A percentile compares a stretch with the other conserved stretches of the same genome.
These are phyloP conservation scores for Phoxinus phoxinus DNA, from an alignment of 2,113 vertebrate genomes.

Conservation along the genomic window DNA sequence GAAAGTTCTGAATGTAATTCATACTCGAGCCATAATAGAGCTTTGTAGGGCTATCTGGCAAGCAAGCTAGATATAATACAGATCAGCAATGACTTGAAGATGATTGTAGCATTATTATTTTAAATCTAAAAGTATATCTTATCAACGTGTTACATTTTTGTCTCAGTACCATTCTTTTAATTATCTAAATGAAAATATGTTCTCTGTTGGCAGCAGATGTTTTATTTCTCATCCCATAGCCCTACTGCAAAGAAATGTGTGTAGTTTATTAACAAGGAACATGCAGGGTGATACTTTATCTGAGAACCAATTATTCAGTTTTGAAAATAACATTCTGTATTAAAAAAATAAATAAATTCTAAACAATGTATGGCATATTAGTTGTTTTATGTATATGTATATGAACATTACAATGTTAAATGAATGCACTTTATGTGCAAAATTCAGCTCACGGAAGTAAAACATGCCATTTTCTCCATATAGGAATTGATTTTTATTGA, in stretches of 20 bases:
- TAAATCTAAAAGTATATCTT: neutral
- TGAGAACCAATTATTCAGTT: constrained; percentile 1
- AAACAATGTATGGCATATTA: neutral
- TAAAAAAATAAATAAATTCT: constrained; percentile 64
- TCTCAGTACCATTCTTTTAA: neutral
- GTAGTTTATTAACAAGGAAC: neutral
- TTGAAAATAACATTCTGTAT: constrained; percentile 46
- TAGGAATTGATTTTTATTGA: neutral
- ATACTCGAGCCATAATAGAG: neutral
- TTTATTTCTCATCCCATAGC: neutral
- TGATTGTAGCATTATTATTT: constrained; percentile 1
- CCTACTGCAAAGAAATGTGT: neutral
- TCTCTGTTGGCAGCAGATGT: neutral
- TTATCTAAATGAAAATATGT: neutral
- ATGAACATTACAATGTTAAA: too few species aligned
- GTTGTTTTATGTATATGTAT: neutral
- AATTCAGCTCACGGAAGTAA: neutral
- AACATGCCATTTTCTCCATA: neutral
- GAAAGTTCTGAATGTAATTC: neutral
- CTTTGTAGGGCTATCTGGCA: neutral
- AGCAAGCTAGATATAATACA: neutral
- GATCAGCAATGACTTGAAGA: neutral
- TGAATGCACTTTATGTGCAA: neutral
- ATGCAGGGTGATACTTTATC: constrained; percentile 8
- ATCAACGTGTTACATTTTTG: constrained; percentile 21